Evolutionary conservation across 2,888 invertebrate species (phyloP), one percentile per base, ranked within the genome.

Genomic region (Acanthosepion lycidas): DNA sequence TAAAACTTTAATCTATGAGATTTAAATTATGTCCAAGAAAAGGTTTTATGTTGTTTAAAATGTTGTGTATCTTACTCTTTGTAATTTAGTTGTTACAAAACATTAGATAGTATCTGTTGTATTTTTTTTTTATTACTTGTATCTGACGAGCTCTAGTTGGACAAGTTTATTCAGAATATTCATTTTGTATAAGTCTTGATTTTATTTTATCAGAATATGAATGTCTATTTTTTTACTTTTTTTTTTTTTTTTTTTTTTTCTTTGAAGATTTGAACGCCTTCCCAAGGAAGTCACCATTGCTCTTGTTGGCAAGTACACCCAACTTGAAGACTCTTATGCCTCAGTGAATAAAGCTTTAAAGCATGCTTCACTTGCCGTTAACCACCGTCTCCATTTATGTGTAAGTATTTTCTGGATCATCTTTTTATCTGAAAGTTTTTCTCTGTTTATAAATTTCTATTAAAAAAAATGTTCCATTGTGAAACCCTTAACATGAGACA

Each of bases 271-370:
- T 91, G 99, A 99, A 96, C 98, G 98, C 96, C 98, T 99, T 23
- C 98, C 98, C n/a, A 98, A 98, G 96, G 98, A 98, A 97, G 99
- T 99, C 0, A 98, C 98, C 95, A 99, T 99, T 95, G 98, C 98
- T 4, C 98, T 99, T 6, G 99, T 99, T 4, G 99, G 99, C 15
- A 99, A 99, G 98, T 99, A 99, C 97, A 99, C 99, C 0, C 98
- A 98, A 97, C 98, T 99, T 28, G 98, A 99, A 97, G 99, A 99
- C 98, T 98, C 99, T 0, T 99, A 99, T 97, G 99, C 99, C 0
- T 99, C 99, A 0, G 99, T 99, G 0, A 98, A 98, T 0, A 99
- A 99, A 97, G 99, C 99, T 0, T 97, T 99, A 92, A 98, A 99
- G 96, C 99, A 99, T 97, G 99, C 99, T 0, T 98, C 99, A 1